phyloP scores from a whole-genome alignment of 2,797 vertebrate genomes.

The Arctocebus calabarensis region DNA sequence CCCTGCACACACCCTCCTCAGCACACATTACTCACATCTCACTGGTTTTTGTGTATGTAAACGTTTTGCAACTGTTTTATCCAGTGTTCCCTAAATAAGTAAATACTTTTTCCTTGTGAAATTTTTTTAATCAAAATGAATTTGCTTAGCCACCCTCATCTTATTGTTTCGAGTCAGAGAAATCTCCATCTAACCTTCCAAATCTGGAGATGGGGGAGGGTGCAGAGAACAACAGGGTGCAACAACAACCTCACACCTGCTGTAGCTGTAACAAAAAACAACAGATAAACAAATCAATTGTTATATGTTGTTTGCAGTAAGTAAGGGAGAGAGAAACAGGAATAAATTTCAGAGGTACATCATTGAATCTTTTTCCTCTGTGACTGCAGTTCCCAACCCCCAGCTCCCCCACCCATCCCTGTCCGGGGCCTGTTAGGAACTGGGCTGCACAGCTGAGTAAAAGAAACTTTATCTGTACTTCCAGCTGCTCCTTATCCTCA shows the following conservation, averaged over 20 bases:
- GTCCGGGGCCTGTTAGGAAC: too few species aligned
- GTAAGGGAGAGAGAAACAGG: not conserved
- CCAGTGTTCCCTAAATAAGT: not conserved
- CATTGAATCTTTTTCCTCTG: not conserved
- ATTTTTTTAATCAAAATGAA: not conserved
- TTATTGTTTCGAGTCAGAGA: not conserved
- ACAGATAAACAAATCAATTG: not conserved
- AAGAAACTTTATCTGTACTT: too few species aligned
- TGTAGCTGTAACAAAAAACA: too few species aligned
- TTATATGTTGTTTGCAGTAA: not conserved
- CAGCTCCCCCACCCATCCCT: too few species aligned
- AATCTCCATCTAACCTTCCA: not conserved
- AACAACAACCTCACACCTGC: too few species aligned
- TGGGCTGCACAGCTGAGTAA: too few species aligned
- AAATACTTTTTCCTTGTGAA: not conserved
- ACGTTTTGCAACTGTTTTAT: not conserved
- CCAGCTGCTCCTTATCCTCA: too few species aligned
- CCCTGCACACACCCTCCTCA: not conserved
- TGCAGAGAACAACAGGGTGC: too few species aligned
- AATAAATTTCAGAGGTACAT: not conserved
- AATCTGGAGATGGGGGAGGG: not conserved
- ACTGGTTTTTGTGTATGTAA: not conserved
- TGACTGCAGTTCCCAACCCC: too few species aligned
- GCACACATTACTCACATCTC: not conserved
- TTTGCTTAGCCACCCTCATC: not conserved